Base-by-base conservation (phyloP, 2,797 vertebrate species). In the Micropoecilia bifurca region DNA sequence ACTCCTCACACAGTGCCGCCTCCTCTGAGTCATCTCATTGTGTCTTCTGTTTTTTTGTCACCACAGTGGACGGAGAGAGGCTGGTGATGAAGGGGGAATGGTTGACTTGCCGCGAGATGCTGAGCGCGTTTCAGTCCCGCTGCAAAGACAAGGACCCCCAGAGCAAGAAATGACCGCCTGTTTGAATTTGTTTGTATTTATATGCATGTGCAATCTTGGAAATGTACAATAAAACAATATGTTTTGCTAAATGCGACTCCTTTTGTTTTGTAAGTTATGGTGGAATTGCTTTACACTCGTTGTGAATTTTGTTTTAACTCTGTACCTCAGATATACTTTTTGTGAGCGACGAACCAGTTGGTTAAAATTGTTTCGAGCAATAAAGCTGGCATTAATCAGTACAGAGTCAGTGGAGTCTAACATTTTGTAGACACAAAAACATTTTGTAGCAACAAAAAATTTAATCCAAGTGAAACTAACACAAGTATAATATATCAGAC, bases 51-150 rank as follows among this genome's bases (percentile, higher is more conserved):
- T 28, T 5, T 63, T 57, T 85, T 61, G 71, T 77, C 20, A 0
- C 82, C 53, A 4, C 93, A 98, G 97, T 83, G 48, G 97, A 98
- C 47, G 97, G 97, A 89, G 97, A 97, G 16, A 93, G 71, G 90
- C 82, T 98, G 86, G 79, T 97, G 87, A 95, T 98, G 95, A 98
- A 97, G 85, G 96, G 96, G 80, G 95, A 94, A 68, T 95, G 96
- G 47, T 47, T 98, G 89, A 97, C 95, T 0, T 82, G 88, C 74
- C 3, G 43, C 0, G 97, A 98, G 92, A 97, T 98, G 96, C 83
- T 98, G 74, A 85, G 77, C 2, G 95, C 95, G 0, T 91, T 98
- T 80, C 92, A 93, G 73, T 90, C 94, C 20, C 90, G 91, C 61
- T 98, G 97, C 83, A 36, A 0, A 1, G 92, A 93, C 63, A 98